A percentile compares a stretch with the other conserved stretches of the same genome.
Conservation (phyloP, 2,888 invertebrate species). For the Theristus sp. region DNA sequence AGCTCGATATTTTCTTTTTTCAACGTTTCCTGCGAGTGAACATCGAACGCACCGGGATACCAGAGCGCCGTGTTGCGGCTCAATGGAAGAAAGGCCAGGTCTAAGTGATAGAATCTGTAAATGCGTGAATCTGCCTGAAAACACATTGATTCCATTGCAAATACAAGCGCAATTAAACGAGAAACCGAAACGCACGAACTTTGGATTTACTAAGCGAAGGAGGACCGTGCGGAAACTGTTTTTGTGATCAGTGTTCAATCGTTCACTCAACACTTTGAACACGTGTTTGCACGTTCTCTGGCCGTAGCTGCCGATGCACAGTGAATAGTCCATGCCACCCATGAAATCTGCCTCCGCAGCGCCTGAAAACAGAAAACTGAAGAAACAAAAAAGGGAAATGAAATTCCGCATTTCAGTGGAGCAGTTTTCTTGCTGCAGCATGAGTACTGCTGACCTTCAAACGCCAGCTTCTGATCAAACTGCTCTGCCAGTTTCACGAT, state of each 20-base stretch:
- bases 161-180: not conserved
- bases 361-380: conserved; percentile 2
- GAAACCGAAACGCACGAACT: too few species aligned
- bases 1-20: not conserved
- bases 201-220: too few species aligned
- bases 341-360: conserved; percentile 6
- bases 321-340: not conserved
- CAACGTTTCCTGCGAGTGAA: not conserved
- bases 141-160: not conserved
- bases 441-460: not conserved
- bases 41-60: conserved; percentile 1
- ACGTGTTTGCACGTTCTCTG: conserved; percentile 1
- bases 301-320: conserved; percentile 7
- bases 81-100: conserved; percentile 6
- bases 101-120: conserved; percentile 5
- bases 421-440: too few species aligned
- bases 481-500: not conserved
- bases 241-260: too few species aligned
- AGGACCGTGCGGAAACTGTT: too few species aligned
- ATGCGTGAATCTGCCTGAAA: not conserved
- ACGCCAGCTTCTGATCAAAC: not conserved
- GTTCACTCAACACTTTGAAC: not conserved
- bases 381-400: too few species aligned
- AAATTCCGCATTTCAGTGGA: too few species aligned
- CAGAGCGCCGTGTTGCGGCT: not conserved